Evolutionary conservation across 2,888 invertebrate genomes (phyloP).

Genomic region (Tortrix viridana): DNA sequence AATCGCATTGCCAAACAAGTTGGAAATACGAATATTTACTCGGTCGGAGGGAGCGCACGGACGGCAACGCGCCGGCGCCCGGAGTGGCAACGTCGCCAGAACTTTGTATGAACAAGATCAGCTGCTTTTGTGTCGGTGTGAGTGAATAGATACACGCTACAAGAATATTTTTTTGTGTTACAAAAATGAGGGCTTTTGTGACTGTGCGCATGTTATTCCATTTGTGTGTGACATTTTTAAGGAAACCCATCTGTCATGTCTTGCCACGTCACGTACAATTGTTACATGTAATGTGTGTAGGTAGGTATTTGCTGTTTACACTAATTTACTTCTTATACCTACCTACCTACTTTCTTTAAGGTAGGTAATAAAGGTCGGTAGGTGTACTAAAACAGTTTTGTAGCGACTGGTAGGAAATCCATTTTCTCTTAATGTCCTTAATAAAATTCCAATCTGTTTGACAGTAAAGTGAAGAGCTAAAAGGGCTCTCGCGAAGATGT

Average conservation of each 20-base stretch:
- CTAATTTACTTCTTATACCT: too few species aligned
- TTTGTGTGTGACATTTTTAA: background rate
- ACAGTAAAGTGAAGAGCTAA: constrained; percentile 14
- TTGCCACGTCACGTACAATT: background rate
- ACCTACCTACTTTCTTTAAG: too few species aligned
- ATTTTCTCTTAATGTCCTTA: constrained; percentile 27
- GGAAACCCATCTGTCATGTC: background rate
- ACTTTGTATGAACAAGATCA: constrained; percentile 35
- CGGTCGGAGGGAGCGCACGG: constrained; percentile 51
- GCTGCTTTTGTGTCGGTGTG: constrained; percentile 29
- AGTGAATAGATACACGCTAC: constrained; percentile 10
- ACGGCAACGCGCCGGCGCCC: constrained; percentile 57
- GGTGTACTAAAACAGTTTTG: background rate
- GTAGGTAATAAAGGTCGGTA: too few species aligned
- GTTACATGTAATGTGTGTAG: background rate
- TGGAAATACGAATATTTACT: constrained; percentile 65
- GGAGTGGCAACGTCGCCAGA: constrained; percentile 50
- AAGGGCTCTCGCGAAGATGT: constrained; percentile 7
- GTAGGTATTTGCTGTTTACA: background rate
- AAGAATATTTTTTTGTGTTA: constrained; percentile 27
- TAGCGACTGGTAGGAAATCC: constrained; percentile 18
- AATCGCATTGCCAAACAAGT: constrained; percentile 68
- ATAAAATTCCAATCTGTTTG: constrained; percentile 24
- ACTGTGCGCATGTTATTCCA: background rate
- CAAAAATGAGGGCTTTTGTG: constrained; percentile 11